Evolutionary conservation across 1,140 invertebrate species (phyloP).

Genomic region (Amyelois transitella): DNA sequence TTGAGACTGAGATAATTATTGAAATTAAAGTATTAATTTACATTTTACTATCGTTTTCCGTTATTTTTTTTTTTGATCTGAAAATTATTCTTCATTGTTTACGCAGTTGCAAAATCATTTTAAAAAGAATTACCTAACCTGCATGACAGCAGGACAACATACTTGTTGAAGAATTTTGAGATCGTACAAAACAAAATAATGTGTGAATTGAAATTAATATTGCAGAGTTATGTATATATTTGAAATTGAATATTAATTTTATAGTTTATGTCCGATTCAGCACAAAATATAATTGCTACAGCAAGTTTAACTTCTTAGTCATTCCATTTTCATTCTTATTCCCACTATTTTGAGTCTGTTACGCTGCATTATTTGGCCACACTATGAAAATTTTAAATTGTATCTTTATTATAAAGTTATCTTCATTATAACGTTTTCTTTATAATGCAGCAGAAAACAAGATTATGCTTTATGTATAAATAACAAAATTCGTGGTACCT

Average conservation of each 20-base stretch:
- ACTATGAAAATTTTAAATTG: not conserved
- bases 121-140: no score
- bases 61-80: not conserved
- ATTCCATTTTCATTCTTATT: constrained; percentile 18
- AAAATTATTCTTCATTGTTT: no score
- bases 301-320: constrained; percentile 24
- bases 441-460: no score
- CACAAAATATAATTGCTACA: constrained; percentile 20
- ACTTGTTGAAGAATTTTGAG: no score
- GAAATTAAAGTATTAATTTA: constrained; percentile 19
- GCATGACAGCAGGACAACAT: no score
- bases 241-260: not conserved
- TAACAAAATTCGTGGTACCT: constrained; percentile 12
- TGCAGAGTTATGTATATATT: not conserved
- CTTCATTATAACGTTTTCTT: no score
- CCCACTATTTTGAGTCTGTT: constrained; percentile 10
- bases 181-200: no score
- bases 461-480: no score
- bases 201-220: no score
- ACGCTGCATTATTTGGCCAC: not conserved
- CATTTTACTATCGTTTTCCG: constrained; percentile 6
- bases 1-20: constrained; percentile 49
- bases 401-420: no score
- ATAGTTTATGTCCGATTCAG: constrained; percentile 14
- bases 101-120: no score